Conservation (phyloP, 1,140 invertebrate genomes). For the Stenopsyche tienmushanensis region DNA sequence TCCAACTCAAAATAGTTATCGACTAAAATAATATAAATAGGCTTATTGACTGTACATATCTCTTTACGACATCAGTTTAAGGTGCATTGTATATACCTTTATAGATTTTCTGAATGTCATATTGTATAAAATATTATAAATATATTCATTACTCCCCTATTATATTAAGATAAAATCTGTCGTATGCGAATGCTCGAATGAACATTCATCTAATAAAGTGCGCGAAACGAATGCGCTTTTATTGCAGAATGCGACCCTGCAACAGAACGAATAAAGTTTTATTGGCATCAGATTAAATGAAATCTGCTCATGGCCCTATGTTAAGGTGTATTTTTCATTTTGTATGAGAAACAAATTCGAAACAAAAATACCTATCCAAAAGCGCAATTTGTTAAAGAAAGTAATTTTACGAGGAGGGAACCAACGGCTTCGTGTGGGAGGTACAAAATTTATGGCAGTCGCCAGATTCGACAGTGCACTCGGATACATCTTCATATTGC, state of each 20-base stretch:
- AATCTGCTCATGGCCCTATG: slow-evolving; percentile 21
- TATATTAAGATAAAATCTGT: no score
- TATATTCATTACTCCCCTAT: no score
- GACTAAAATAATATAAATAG: no score
- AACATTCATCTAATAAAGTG: not conserved
- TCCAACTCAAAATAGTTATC: no score
- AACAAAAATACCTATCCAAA: slow-evolving; percentile 30
- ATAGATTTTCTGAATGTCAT: no score
- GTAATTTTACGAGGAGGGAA: slow-evolving; percentile 32
- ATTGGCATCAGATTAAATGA: slow-evolving; percentile 42
- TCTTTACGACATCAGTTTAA: no score
- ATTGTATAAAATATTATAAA: no score
- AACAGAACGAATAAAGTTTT: slow-evolving; percentile 31
- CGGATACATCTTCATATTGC: not conserved
- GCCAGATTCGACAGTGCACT: not conserved
- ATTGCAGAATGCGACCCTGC: not conserved
- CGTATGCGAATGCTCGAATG: no score
- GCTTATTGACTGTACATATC: no score
- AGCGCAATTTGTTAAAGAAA: slow-evolving; percentile 39
- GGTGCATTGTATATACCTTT: no score
- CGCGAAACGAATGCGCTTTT: not conserved
- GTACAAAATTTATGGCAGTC: slow-evolving; percentile 1
- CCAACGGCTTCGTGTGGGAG: not conserved
- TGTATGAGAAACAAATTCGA: slow-evolving; percentile 29
- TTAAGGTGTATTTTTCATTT: slow-evolving; percentile 41